Evolutionary conservation across 2,888 invertebrate genomes (phyloP), one percentile per base, ranked within the genome.

Genomic region (Plemyria rubiginata): DNA sequence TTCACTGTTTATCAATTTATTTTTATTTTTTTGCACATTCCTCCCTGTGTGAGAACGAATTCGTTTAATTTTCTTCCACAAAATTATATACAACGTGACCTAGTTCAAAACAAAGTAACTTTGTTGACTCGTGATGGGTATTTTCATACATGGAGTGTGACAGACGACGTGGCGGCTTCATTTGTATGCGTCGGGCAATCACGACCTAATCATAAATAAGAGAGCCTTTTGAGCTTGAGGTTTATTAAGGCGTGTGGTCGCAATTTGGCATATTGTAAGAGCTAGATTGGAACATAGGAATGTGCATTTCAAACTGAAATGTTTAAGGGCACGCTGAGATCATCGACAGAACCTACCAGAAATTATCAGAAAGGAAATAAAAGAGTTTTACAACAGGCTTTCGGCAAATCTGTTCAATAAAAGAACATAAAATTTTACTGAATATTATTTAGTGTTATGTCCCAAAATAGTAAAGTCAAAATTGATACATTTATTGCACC

Each of bases 181-280:
- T 87, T 83, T 78, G 78, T 83, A 85, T 87, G 81, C 87, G 71
- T 57, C 70, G 67, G 71, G 65, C 75, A 71, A 69, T 64, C 76
- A 58, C 71, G 66, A 70, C 78, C 80, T 80, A 82, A 84, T 86
- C 83, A 83, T 82, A 83, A 85, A 82, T 84, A 81, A 77, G 72
- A 68, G 65, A 61, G 67, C 72, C 68, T 71, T 74, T 73, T 75
- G 72, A 55, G 54, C 40, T 54, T 62, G 50, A 40, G 58, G 62
- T 41, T 59, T 54, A 58, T 54, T 43, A 62, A 28, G 50, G 50
- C 40, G 53, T 53, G 52, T 22, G 52, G 48, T 53, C 29, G 49
- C 50, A 50, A 54, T 54, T 62, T 50, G 29, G 51, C 45, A 15
- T 29, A 41, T 36, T 54, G 48, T 50, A 45, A 50, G 49, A n/a